Evolutionary conservation across 2,888 invertebrate genomes (phyloP).

Genomic region (Trissolcus japonicus): DNA sequence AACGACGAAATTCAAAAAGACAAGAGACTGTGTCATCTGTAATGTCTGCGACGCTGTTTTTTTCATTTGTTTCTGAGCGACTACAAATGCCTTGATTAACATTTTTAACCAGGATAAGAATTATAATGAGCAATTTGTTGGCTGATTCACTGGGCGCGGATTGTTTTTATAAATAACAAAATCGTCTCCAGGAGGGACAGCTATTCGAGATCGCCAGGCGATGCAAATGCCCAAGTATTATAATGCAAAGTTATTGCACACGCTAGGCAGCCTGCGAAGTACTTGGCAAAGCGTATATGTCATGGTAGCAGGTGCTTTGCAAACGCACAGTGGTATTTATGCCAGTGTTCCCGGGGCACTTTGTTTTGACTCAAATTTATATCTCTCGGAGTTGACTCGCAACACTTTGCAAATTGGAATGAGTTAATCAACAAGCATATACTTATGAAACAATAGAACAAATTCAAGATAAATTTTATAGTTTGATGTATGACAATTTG

Average conservation of each 20-base stretch:
- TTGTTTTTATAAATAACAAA: not conserved
- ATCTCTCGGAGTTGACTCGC: constrained; percentile 42
- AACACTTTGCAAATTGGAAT: constrained; percentile 39
- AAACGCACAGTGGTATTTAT: constrained; percentile 63
- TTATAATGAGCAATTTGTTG: constrained; percentile 23
- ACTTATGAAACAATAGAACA: not conserved
- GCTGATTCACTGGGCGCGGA: not conserved
- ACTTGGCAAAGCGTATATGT: constrained; percentile 59
- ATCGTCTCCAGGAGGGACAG: not conserved
- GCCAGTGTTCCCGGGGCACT: constrained; percentile 62
- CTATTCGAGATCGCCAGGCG: not conserved
- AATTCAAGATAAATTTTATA: not conserved
- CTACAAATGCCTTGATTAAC: constrained; percentile 32
- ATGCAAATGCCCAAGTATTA: constrained; percentile 25
- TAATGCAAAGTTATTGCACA: constrained; percentile 40
- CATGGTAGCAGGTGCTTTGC: constrained; percentile 68
- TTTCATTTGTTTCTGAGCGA: constrained; percentile 20
- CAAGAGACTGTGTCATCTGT: constrained; percentile 32
- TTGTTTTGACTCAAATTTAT: constrained; percentile 69
- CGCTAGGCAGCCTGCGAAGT: constrained; percentile 28
- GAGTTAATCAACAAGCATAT: constrained; percentile 9
- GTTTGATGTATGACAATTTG: too few relatives aligned
- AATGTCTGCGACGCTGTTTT: constrained; percentile 26
- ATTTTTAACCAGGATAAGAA: constrained; percentile 7
- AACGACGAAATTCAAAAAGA: constrained; percentile 43